phyloP scores from a whole-genome alignment of 2,113 vertebrate genomes.

The Gymnobelideus leadbeateri region DNA sequence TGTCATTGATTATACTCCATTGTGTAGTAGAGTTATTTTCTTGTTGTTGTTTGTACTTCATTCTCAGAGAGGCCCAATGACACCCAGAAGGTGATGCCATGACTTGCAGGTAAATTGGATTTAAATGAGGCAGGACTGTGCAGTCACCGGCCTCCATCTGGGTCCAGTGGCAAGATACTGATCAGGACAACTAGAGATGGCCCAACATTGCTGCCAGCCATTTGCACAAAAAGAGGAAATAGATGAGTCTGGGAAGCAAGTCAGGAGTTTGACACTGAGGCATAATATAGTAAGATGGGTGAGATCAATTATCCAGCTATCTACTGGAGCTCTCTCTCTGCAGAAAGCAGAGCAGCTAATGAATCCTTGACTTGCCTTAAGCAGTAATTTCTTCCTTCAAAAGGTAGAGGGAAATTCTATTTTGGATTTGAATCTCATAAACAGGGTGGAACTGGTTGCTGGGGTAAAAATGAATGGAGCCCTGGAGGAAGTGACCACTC shows the following conservation, averaged over 20 bases:
- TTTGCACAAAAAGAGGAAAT: background rate
- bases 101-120: no score
- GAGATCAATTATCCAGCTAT: background rate
- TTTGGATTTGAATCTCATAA: background rate
- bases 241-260: background rate
- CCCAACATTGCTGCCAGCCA: no score
- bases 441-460: background rate
- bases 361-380: background rate
- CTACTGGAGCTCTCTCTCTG: background rate
- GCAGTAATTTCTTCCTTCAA: background rate
- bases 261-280: background rate
- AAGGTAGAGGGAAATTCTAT: background rate
- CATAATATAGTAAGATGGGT: background rate
- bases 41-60: no score
- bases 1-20: background rate
- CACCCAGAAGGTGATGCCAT: no score
- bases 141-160: no score
- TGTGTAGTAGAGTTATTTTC: background rate
- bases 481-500: conserved; percentile 1
- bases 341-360: background rate
- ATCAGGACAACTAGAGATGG: no score
- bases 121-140: no score
- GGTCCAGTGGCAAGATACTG: no score
- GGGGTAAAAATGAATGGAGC: background rate
- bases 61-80: no score